Percentiles rank a stretch among this genome's conserved stretches.
phyloP scores from a whole-genome alignment of 2,113 vertebrate species.

The Seriola rivoliana region DNA sequence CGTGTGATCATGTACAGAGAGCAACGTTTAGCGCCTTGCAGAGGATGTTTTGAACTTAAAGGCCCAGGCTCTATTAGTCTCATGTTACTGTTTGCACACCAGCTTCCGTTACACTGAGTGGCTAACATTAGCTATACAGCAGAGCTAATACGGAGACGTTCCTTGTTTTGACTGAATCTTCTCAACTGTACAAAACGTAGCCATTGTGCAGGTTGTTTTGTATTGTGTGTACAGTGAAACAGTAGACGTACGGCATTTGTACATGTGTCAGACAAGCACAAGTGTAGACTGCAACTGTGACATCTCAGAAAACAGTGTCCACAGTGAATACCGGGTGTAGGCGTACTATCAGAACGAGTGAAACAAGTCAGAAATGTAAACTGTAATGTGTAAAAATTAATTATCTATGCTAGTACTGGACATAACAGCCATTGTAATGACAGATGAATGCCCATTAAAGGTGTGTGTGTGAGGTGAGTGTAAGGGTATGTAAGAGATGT shows the following conservation, averaged over 20 bases:
- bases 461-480: no score
- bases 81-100: not conserved
- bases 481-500: no score
- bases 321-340: no score
- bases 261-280: not conserved
- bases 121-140: not conserved
- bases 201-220: not conserved
- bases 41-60: conserved; percentile 8
- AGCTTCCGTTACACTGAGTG: not conserved
- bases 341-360: not conserved
- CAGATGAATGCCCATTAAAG: no score
- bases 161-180: not conserved
- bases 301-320: no score
- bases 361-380: not conserved
- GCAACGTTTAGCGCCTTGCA: not conserved
- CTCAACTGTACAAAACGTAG: not conserved
- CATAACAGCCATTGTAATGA: no score
- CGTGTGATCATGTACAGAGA: not conserved
- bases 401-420: no score
- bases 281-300: no score
- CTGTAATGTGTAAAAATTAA: no score
- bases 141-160: not conserved
- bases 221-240: not conserved
- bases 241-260: not conserved
- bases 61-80: not conserved